Evolutionary conservation across 2,888 invertebrate genomes (phyloP).

Genomic region (Himalopsyche tibetana): DNA sequence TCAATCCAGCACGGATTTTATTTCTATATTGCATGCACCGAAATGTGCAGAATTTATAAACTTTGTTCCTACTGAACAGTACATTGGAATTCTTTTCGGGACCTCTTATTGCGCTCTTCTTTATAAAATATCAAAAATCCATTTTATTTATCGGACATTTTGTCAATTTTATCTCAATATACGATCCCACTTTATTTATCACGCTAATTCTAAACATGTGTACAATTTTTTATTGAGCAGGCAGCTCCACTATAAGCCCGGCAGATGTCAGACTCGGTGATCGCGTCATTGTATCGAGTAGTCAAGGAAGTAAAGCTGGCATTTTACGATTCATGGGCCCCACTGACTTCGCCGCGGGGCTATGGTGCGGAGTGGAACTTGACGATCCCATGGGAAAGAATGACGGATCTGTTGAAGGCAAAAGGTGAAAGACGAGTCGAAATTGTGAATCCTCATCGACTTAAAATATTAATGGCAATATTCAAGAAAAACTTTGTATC

Average conservation of each 20-base stretch:
- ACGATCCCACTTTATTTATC: background rate
- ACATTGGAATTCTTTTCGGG: background rate
- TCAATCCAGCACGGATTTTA: background rate
- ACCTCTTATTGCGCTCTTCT: background rate
- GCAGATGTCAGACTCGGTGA: constrained; percentile 89
- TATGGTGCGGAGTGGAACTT: constrained; percentile 97
- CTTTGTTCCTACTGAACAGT: background rate
- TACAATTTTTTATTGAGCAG: constrained; percentile 45
- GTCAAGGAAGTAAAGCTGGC: constrained; percentile 92
- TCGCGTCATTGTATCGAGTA: constrained; percentile 91
- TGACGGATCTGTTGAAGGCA: constrained; percentile 95
- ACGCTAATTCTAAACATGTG: background rate
- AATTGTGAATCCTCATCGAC: no score
- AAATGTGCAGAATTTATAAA: no score
- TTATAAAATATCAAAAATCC: no score
- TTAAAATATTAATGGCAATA: no score
- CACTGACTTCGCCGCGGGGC: constrained; percentile 93
- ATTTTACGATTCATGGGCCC: constrained; percentile 89
- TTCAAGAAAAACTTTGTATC: no score
- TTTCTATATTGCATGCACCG: no score
- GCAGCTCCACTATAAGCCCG: constrained; percentile 66
- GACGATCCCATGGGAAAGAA: constrained; percentile 97
- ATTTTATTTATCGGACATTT: no score
- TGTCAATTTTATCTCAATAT: no score
- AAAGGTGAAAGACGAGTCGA: constrained; percentile 79